These are phyloP conservation scores for Propithecus perrieri DNA, from an alignment of 2,797 vertebrate genomes.

Conservation along the genomic window DNA sequence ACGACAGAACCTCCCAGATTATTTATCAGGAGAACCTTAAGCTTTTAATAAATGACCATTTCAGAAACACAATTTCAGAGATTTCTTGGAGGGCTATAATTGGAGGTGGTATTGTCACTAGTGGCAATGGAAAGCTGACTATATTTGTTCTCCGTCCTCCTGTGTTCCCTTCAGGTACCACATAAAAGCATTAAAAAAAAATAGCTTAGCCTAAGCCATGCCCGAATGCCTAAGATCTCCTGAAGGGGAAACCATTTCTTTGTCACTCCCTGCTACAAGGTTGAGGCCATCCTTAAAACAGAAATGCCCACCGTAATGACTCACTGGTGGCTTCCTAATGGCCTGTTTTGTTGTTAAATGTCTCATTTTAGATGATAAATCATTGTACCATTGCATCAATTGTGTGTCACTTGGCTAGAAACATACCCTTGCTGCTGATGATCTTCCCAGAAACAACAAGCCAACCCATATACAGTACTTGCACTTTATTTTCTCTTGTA, in stretches of 20 bases:
- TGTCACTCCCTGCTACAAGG: constrained; percentile 67
- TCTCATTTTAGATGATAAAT: constrained; percentile 72
- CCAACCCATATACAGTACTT: neutral
- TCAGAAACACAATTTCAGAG: constrained; percentile 61
- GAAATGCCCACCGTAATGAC: constrained; percentile 58
- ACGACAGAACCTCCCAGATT: neutral
- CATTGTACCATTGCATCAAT: constrained; percentile 46
- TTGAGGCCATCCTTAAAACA: constrained; percentile 71
- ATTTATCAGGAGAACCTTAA: constrained; percentile 60
- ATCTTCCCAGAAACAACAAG: constrained; percentile 24
- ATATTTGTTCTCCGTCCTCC: constrained; percentile 34
- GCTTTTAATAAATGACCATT: constrained; percentile 65
- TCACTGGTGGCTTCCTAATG: constrained; percentile 56
- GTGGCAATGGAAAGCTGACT: neutral
- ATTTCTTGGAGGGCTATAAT: constrained; percentile 41
- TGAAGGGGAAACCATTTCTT: constrained; percentile 54
- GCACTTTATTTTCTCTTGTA: neutral
- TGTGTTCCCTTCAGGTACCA: constrained; percentile 26
- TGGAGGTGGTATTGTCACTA: constrained; percentile 44
- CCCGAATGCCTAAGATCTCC: neutral
- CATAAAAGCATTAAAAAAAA: constrained; percentile 55
- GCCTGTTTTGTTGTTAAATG: constrained; percentile 71
- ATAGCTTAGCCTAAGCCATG: constrained; percentile 37
- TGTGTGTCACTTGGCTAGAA: constrained; percentile 27
- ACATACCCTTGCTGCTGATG: neutral